phyloP scores from a whole-genome alignment of 2,888 invertebrate species.

The Antitype chi region DNA sequence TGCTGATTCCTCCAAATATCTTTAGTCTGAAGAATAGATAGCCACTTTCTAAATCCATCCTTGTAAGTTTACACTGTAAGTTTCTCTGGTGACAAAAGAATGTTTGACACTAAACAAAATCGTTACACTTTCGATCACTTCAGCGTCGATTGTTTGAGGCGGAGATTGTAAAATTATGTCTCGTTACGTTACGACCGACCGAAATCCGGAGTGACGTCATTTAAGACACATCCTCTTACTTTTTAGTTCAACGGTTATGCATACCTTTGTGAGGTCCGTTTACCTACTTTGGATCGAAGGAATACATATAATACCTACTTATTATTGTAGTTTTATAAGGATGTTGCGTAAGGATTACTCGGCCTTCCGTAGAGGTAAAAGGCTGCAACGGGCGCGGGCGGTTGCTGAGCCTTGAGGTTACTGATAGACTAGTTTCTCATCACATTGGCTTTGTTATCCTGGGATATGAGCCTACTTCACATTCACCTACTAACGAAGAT shows the following conservation, averaged over 20 bases:
- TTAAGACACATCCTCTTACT: constrained; percentile 76
- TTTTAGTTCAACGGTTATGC: constrained; percentile 66
- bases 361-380: background rate
- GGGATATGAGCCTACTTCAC: no score
- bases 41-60: constrained; percentile 51
- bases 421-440: no score
- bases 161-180: constrained; percentile 76
- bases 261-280: constrained; percentile 27
- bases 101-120: constrained; percentile 40
- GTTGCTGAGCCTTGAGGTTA: background rate
- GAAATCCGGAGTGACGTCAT: constrained; percentile 82
- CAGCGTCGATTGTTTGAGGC: constrained; percentile 59
- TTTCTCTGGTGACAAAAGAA: constrained; percentile 48
- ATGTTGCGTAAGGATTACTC: constrained; percentile 13
- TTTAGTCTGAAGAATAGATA: constrained; percentile 6
- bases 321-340: background rate
- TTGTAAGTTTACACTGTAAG: constrained; percentile 22
- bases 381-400: background rate
- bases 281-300: constrained; percentile 47
- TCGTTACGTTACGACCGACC: constrained; percentile 71
- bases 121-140: constrained; percentile 47
- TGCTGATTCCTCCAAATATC: background rate
- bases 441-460: no score
- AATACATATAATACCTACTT: constrained; percentile 11
- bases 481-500: background rate